Evolutionary conservation across 2,888 invertebrate genomes (phyloP).

Genomic region (Andrena hattorfiana): DNA sequence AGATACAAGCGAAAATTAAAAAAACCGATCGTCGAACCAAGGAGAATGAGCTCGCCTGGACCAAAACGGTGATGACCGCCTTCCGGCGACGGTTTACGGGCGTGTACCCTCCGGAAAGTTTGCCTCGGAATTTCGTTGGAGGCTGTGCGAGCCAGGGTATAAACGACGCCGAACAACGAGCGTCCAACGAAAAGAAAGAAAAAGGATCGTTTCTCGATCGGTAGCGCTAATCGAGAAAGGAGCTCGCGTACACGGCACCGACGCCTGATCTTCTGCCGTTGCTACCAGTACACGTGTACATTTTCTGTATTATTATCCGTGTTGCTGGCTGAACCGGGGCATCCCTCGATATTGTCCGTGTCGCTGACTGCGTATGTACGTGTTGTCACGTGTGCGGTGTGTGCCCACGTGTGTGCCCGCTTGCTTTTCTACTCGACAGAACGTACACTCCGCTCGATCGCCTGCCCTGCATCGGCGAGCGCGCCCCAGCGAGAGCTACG

Average conservation of each 20-base stretch:
- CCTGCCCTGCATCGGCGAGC: slow-evolving; percentile 22
- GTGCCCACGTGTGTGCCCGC: slow-evolving; percentile 63
- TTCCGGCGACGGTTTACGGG: not conserved
- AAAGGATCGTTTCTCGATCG: slow-evolving; percentile 23
- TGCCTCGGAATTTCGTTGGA: slow-evolving; percentile 22
- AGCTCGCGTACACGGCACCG: slow-evolving; percentile 20
- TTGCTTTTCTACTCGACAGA: slow-evolving; percentile 45
- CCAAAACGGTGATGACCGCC: not conserved
- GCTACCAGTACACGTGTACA: slow-evolving; percentile 30
- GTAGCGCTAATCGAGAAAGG: slow-evolving; percentile 11
- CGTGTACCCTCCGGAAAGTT: not conserved
- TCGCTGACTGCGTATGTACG: slow-evolving; percentile 65
- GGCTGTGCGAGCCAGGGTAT: slow-evolving; percentile 49
- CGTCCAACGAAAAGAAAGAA: not conserved
- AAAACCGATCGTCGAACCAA: slow-evolving; percentile 47
- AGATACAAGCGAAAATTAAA: too few relatives aligned
- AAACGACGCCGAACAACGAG: slow-evolving; percentile 33
- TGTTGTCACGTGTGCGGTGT: slow-evolving; percentile 65
- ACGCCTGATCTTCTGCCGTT: slow-evolving; percentile 49
- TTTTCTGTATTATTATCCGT: slow-evolving; percentile 39
- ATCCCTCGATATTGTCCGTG: slow-evolving; percentile 62
- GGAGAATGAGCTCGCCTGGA: slow-evolving; percentile 16
- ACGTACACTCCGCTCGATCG: slow-evolving; percentile 52
- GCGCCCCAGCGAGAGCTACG: too few relatives aligned
- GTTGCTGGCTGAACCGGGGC: slow-evolving; percentile 61